A percentile compares a stretch with the other conserved stretches of the same genome.
Evolutionary conservation across 2,113 vertebrate genomes (phyloP).

Genomic region (Barnardius zonarius): DNA sequence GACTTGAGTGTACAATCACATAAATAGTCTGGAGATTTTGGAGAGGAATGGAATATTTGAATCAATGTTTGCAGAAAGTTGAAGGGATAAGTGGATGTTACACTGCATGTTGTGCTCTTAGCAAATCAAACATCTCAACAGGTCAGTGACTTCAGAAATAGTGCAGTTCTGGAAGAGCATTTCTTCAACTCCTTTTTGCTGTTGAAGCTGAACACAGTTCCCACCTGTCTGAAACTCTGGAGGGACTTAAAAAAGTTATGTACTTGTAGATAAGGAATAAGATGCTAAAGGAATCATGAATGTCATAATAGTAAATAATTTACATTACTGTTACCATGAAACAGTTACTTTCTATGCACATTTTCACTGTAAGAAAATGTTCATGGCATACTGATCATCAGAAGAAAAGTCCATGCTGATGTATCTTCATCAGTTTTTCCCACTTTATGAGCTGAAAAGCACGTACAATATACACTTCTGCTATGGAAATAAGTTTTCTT

Average conservation of each 20-base stretch:
- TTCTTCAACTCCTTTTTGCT: constrained; percentile 26
- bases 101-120: background rate
- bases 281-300: background rate
- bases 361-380: background rate
- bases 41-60: background rate
- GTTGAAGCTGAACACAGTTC: background rate
- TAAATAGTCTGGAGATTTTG: background rate
- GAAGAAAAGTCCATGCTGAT: background rate
- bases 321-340: background rate
- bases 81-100: background rate
- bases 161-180: background rate
- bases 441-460: background rate
- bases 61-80: background rate
- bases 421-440: background rate
- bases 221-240: background rate
- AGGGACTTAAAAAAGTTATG: background rate
- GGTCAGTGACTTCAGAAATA: constrained; percentile 22
- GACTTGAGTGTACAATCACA: background rate
- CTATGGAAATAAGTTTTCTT: background rate
- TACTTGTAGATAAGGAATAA: background rate
- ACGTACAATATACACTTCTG: background rate
- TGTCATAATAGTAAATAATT: background rate
- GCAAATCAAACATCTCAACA: constrained; percentile 25
- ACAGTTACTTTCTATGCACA: background rate
- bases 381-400: background rate